These are phyloP conservation scores for Ammospiza caudacuta DNA, from an alignment of 2,113 vertebrate genomes.

Conservation along the genomic window DNA sequence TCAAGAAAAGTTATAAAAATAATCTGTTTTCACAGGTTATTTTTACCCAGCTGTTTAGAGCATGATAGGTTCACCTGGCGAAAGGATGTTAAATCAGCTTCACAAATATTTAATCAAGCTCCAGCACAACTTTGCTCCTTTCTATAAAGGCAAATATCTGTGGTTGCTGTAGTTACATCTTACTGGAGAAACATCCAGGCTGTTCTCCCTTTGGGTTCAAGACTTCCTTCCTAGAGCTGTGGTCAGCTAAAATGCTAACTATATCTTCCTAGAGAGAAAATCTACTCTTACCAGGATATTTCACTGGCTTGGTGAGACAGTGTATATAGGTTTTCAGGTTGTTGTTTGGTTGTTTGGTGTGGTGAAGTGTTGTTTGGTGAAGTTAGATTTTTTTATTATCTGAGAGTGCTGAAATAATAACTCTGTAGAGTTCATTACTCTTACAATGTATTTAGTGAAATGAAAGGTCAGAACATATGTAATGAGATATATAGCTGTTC, in stretches of 20 bases:
- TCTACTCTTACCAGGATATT: neutral
- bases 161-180: constrained; percentile 53
- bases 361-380: neutral
- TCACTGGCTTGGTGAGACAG: neutral
- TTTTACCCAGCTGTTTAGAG: constrained; percentile 46
- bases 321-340: neutral
- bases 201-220: neutral
- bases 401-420: neutral
- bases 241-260: neutral
- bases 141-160: neutral
- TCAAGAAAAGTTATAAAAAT: constrained; percentile 39
- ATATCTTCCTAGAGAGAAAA: neutral
- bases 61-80: neutral
- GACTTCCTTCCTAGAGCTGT: neutral
- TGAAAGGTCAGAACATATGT: neutral
- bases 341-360: no score
- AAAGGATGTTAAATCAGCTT: constrained; percentile 69
- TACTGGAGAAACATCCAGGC: neutral
- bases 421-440: neutral
- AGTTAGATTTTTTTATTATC: neutral
- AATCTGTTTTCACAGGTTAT: constrained; percentile 31
- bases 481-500: neutral
- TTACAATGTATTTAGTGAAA: neutral
- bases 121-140: constrained; percentile 2
- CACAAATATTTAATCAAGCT: constrained; percentile 78